Evolutionary conservation across 2,113 vertebrate species (phyloP).

Genomic region (Gobius niger): DNA sequence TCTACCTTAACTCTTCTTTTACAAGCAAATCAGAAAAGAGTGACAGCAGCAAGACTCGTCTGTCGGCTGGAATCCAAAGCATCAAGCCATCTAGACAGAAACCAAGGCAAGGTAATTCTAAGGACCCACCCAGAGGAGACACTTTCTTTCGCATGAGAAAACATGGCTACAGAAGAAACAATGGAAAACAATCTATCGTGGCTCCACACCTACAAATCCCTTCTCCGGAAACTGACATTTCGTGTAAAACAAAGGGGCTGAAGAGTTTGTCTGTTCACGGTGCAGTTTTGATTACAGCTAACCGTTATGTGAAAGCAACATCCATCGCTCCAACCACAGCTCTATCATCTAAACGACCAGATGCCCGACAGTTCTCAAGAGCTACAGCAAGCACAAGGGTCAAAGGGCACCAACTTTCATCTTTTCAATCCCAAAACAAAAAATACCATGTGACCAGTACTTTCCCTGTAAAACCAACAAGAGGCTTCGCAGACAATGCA

Average conservation of each 20-base stretch:
- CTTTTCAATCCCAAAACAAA: conserved; percentile 16
- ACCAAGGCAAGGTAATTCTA: conserved; percentile 30
- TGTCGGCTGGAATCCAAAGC: neutral
- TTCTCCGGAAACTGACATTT: neutral
- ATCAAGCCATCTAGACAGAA: conserved; percentile 9
- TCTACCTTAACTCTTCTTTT: conserved; percentile 53
- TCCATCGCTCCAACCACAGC: conserved; percentile 10
- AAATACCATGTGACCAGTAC: neutral
- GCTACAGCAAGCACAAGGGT: neutral
- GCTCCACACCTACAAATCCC: conserved; percentile 1
- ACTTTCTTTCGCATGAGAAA: conserved; percentile 26
- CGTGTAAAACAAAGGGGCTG: conserved; percentile 11
- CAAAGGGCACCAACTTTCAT: conserved; percentile 13
- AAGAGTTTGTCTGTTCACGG: neutral
- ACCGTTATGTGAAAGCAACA: conserved; percentile 2
- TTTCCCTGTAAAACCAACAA: neutral
- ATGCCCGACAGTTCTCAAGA: neutral
- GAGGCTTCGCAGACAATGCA: neutral
- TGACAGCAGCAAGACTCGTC: neutral
- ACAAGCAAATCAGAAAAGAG: conserved; percentile 16
- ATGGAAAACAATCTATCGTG: conserved; percentile 5
- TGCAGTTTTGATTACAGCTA: neutral
- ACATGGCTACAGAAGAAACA: conserved; percentile 40
- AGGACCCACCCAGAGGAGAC: conserved; percentile 42
- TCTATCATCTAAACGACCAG: conserved; percentile 4